Percentiles rank a stretch among this genome's conserved stretches.
phyloP scores from a whole-genome alignment of 2,888 invertebrate genomes.

The Ferrisia virgata region DNA sequence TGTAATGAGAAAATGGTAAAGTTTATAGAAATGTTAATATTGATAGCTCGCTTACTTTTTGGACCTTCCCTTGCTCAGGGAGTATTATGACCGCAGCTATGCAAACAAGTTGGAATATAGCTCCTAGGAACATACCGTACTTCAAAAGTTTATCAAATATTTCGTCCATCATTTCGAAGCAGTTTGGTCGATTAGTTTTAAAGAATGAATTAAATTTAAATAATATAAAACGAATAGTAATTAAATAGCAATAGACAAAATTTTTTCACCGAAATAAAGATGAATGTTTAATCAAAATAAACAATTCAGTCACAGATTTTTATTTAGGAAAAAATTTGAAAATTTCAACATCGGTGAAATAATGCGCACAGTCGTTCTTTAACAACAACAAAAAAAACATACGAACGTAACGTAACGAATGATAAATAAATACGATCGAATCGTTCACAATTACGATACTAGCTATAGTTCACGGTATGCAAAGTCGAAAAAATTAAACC shows the following conservation, averaged over 20 bases:
- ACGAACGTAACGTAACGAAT: neutral
- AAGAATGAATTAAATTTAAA: neutral
- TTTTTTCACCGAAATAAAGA: neutral
- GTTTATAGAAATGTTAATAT: neutral
- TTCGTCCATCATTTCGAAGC: constrained; percentile 44
- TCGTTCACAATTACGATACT: neutral
- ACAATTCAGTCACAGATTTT: neutral
- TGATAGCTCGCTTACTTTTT: neutral
- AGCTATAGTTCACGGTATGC: neutral
- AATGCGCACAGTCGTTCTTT: neutral
- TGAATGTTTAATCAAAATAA: constrained; percentile 18
- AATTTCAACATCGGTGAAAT: neutral
- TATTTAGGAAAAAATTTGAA: neutral
- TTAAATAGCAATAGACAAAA: neutral
- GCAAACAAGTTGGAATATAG: constrained; percentile 51
- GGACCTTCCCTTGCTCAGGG: constrained; percentile 48
- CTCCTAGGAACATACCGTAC: constrained; percentile 50
- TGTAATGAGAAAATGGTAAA: neutral
- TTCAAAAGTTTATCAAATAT: constrained; percentile 48
- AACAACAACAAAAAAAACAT: neutral
- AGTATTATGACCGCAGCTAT: constrained; percentile 51
- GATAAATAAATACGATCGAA: neutral
- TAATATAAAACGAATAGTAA: too few relatives aligned
- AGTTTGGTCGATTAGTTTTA: neutral
- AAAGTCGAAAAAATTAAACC: neutral